These are phyloP conservation scores for Machimus rusticus DNA, from an alignment of 2,888 invertebrate genomes.

Conservation along the genomic window DNA sequence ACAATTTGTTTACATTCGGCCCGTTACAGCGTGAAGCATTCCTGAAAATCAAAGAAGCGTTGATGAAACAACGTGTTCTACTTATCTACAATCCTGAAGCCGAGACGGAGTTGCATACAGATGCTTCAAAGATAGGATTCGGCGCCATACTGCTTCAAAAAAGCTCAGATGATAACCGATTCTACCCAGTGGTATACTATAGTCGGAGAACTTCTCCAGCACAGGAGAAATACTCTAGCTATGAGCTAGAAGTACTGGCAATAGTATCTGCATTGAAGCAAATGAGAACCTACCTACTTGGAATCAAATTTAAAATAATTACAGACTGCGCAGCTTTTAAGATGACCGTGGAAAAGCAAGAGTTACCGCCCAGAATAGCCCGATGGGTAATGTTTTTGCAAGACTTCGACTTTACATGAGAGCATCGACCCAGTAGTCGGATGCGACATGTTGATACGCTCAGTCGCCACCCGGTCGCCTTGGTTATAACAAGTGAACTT, in stretches of 20 bases:
- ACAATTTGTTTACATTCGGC: neutral
- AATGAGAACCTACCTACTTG: neutral
- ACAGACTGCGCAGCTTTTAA: neutral
- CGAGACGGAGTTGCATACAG: neutral
- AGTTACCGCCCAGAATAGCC: slow-evolving; percentile 50
- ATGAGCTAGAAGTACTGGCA: neutral
- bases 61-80: neutral
- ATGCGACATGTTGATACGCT: slow-evolving; percentile 54
- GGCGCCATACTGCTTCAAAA: neutral
- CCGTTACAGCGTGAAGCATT: neutral
- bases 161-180: neutral
- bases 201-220: neutral
- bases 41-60: neutral
- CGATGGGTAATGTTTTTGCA: slow-evolving; percentile 52
- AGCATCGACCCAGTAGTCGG: slow-evolving; percentile 50
- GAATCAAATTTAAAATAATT: neutral
- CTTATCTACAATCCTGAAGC: neutral
- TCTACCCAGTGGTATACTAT: neutral
- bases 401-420: slow-evolving; percentile 16
- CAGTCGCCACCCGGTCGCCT: no score
- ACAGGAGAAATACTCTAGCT: neutral
- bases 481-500: no score
- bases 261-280: neutral
- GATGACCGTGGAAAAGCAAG: no score
- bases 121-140: neutral